phyloP scores from a whole-genome alignment of 1,140 invertebrate genomes.

The Lordiphosa collinella region DNA sequence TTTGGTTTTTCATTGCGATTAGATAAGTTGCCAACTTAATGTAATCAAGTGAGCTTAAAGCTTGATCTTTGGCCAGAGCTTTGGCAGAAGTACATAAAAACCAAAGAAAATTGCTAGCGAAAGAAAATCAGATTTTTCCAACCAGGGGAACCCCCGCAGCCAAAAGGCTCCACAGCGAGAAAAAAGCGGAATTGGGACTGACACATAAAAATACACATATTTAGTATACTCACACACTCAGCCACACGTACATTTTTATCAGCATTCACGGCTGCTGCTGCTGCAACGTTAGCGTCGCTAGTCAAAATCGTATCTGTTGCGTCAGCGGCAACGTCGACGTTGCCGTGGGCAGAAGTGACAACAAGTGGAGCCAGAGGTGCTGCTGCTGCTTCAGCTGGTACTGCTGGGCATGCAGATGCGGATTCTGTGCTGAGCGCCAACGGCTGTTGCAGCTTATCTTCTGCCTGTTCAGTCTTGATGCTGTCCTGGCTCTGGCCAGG shows the following conservation, averaged over 20 bases:
- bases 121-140: no score
- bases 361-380: constrained; percentile 45
- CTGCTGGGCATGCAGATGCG: neutral
- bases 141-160: no score
- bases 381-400: constrained; percentile 21
- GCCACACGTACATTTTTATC: constrained; percentile 69
- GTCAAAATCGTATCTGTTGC: constrained; percentile 57
- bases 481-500: constrained; percentile 13
- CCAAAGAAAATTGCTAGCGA: no score
- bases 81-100: no score
- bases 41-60: no score
- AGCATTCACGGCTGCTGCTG: constrained; percentile 33
- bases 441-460: constrained; percentile 17
- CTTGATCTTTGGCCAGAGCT: no score
- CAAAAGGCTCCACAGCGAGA: no score
- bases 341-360: constrained; percentile 46
- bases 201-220: constrained; percentile 4
- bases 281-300: constrained; percentile 15
- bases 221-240: no score
- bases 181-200: neutral
- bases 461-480: constrained; percentile 59
- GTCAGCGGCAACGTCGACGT: constrained; percentile 48
- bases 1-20: no score
- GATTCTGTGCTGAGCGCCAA: neutral
- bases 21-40: no score